A percentile compares a stretch with the other conserved stretches of the same genome.
These are phyloP conservation scores for Manis pentadactyla DNA, from an alignment of 2,797 vertebrate genomes.

Conservation along the genomic window DNA sequence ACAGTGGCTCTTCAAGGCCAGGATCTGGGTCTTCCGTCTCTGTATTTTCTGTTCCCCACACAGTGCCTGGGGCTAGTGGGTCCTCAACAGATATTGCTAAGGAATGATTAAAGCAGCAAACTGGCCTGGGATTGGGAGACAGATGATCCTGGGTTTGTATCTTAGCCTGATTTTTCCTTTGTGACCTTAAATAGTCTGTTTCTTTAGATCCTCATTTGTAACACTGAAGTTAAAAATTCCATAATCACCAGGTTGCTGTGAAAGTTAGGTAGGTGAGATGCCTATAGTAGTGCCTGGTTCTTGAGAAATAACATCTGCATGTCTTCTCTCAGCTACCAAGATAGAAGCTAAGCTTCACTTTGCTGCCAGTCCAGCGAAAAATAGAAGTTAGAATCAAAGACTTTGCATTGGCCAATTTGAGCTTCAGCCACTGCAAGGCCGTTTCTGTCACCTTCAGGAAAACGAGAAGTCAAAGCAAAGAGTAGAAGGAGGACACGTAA, in stretches of 20 bases:
- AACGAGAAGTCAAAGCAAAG: not conserved
- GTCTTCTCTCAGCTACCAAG: not conserved
- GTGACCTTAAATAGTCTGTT: not conserved
- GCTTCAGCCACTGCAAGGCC: not conserved
- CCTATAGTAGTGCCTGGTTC: not conserved
- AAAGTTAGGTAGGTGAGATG: not conserved
- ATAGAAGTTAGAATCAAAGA: not conserved
- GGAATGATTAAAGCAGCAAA: not conserved
- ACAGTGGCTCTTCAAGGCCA: not conserved
- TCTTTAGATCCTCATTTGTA: not conserved
- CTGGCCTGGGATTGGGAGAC: not conserved
- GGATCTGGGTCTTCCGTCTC: not conserved
- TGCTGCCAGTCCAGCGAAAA: not conserved
- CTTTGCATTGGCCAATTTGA: not conserved
- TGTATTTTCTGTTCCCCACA: not conserved
- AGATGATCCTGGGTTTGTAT: not conserved
- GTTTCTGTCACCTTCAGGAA: not conserved
- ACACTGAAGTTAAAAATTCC: slow-evolving; percentile 16
- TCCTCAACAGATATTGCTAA: not conserved
- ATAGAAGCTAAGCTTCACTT: not conserved
- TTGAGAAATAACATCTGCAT: not conserved
- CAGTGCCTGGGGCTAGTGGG: not conserved
- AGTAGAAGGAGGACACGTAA: not conserved
- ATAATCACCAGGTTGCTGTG: not conserved
- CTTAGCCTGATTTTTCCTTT: not conserved